These are phyloP conservation scores for Gasterosteus nipponicus DNA, from an alignment of 2,113 vertebrate species.

Conservation along the genomic window DNA sequence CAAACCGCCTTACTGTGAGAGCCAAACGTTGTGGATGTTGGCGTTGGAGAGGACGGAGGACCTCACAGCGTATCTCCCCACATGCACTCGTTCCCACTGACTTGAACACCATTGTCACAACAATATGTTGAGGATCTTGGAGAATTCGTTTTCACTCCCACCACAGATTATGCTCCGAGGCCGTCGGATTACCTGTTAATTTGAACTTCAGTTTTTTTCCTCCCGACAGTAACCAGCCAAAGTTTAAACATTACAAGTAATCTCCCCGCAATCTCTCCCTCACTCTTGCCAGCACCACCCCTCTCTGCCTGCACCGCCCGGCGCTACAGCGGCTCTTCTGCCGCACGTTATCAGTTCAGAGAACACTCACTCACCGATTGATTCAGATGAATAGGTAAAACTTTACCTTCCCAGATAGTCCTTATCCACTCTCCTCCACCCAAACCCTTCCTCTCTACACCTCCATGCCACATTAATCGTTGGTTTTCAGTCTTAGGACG, in stretches of 20 bases:
- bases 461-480: slow-evolving; percentile 28
- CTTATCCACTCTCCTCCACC: slow-evolving; percentile 55
- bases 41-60: not conserved
- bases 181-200: slow-evolving; percentile 38
- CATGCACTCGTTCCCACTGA: slow-evolving; percentile 16
- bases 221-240: slow-evolving; percentile 31
- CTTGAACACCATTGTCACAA: slow-evolving; percentile 38
- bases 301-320: slow-evolving; percentile 55
- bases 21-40: not conserved
- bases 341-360: slow-evolving; percentile 70
- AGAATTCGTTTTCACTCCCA: slow-evolving; percentile 18
- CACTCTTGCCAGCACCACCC: slow-evolving; percentile 41
- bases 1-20: not conserved
- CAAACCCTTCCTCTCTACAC: slow-evolving; percentile 38
- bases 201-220: slow-evolving; percentile 37
- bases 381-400: slow-evolving; percentile 70
- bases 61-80: not conserved
- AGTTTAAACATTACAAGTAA: slow-evolving; percentile 41
- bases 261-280: slow-evolving; percentile 25
- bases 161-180: slow-evolving; percentile 41
- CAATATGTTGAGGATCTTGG: slow-evolving; percentile 20
- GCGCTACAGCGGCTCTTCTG: slow-evolving; percentile 39
- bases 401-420: slow-evolving; percentile 78
- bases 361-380: slow-evolving; percentile 44
- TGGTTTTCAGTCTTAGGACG: slow-evolving; percentile 45